Percentiles rank a stretch among this genome's conserved stretches.
phyloP scores from a whole-genome alignment of 2,888 invertebrate genomes.

The Colletes collaris region DNA sequence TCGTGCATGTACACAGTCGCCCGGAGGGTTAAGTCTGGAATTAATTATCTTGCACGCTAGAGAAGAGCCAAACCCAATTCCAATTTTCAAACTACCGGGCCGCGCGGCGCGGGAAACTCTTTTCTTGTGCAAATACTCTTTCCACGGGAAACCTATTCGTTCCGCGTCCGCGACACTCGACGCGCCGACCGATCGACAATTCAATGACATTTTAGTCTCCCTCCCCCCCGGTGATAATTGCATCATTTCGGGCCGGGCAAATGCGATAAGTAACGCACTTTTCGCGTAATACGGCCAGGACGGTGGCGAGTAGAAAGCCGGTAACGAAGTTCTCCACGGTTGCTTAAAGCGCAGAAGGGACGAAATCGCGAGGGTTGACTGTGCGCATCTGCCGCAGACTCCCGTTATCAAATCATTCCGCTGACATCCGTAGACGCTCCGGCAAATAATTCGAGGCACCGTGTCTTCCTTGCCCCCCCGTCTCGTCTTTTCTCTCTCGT shows the following conservation, averaged over 20 bases:
- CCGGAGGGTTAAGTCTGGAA: too few relatives aligned
- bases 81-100: too few relatives aligned
- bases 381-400: slow-evolving; percentile 57
- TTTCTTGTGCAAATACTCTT: neutral
- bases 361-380: slow-evolving; percentile 28
- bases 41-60: neutral
- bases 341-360: slow-evolving; percentile 49
- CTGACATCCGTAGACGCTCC: slow-evolving; percentile 58
- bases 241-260: slow-evolving; percentile 38
- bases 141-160: neutral
- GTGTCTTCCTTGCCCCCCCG: slow-evolving; percentile 20
- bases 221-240: slow-evolving; percentile 40
- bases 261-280: slow-evolving; percentile 55
- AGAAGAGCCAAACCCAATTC: too few relatives aligned
- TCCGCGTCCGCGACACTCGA: neutral
- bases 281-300: slow-evolving; percentile 40
- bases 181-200: slow-evolving; percentile 23
- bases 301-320: slow-evolving; percentile 12
- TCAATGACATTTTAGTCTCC: slow-evolving; percentile 20
- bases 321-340: slow-evolving; percentile 60
- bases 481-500: slow-evolving; percentile 19
- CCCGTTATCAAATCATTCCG: slow-evolving; percentile 64
- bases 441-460: slow-evolving; percentile 54
- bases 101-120: too few relatives aligned
- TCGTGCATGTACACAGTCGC: too few relatives aligned